phyloP scores from a whole-genome alignment of 1,140 invertebrate genomes.

The Ladona fulva region DNA sequence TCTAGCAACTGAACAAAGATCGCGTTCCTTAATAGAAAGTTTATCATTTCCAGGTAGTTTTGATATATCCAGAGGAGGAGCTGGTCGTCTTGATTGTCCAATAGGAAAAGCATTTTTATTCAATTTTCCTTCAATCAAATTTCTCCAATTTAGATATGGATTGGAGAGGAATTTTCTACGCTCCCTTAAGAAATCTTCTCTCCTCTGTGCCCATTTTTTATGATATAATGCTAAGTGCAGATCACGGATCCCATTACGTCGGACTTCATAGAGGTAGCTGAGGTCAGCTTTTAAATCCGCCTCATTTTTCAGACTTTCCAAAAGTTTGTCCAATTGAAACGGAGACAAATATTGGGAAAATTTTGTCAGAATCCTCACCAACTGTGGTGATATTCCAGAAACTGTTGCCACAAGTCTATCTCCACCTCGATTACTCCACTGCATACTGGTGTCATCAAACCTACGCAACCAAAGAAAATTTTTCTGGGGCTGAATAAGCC shows the following conservation, averaged over 20 bases:
- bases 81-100: constrained; percentile 29
- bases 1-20: constrained; percentile 63
- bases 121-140: constrained; percentile 1
- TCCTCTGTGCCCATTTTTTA: constrained; percentile 49
- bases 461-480: constrained; percentile 48
- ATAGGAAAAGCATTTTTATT: background rate
- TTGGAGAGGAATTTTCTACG: constrained; percentile 39
- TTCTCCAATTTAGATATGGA: constrained; percentile 30
- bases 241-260: constrained; percentile 59
- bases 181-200: constrained; percentile 47
- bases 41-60: constrained; percentile 71
- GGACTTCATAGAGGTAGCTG: constrained; percentile 50
- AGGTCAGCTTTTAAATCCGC: constrained; percentile 58
- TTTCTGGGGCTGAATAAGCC: constrained; percentile 63
- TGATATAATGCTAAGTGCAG: constrained; percentile 57
- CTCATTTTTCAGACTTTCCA: constrained; percentile 63
- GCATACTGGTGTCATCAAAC: constrained; percentile 41
- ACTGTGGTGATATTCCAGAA: background rate
- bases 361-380: background rate
- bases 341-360: background rate
- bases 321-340: constrained; percentile 35
- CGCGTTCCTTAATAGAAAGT: constrained; percentile 58
- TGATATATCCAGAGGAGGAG: constrained; percentile 62
- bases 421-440: constrained; percentile 41
- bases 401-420: constrained; percentile 47